Base-by-base conservation (phyloP, 30 jellyfish, hydroid and myxozoan species). In the Pseudorhiza aurosa region DNA sequence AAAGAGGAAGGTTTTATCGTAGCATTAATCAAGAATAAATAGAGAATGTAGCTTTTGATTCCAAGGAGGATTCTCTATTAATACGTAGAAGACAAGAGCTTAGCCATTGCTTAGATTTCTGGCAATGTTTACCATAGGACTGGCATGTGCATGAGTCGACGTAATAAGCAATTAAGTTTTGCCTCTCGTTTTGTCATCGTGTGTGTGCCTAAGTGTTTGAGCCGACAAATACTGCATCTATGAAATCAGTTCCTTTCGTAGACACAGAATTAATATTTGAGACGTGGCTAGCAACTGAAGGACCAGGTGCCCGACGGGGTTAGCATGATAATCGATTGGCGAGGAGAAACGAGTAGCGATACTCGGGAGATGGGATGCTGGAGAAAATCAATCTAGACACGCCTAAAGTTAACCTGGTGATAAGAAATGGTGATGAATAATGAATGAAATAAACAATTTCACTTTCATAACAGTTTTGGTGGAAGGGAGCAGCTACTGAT, bases 231-330 rank as follows among this genome's bases (percentile, higher is more conserved):
- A 35, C 22, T 18, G 22, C 9, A 53, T 53, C 35, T 64, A 33
- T 35, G 24, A 2, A 31, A 1, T 25, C 12, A 25, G 71, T 29
- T 21, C 53, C 2, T 10, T 58, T 12, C 33, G 33, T 64, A 64
- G 77, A 10, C 58, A 64, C 21, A 64, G 22, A 5, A 3, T 9
- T 11, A 64, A 64, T 64, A 64, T 64, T 64, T 64, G 58, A 39
- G 4, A 33, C 58, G 17, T 10, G 77, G 58, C 58, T 30, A 7
- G 77, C 35, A 4, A 31, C 37, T 17, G 8, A 7, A 11, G 14
- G 33, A 22, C 31, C 77, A 64, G 58, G 77, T 64, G 77, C 25
- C n/a, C n/a, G n/a, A n/a, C n/a, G n/a, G n/a, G n/a, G n/a, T n/a
- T n/a, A n/a, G n/a, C n/a, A n/a, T n/a, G n/a, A n/a, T n/a, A n/a